Evolutionary conservation across 2,113 vertebrate genomes (phyloP).

Genomic region (Peromyscus californicus): DNA sequence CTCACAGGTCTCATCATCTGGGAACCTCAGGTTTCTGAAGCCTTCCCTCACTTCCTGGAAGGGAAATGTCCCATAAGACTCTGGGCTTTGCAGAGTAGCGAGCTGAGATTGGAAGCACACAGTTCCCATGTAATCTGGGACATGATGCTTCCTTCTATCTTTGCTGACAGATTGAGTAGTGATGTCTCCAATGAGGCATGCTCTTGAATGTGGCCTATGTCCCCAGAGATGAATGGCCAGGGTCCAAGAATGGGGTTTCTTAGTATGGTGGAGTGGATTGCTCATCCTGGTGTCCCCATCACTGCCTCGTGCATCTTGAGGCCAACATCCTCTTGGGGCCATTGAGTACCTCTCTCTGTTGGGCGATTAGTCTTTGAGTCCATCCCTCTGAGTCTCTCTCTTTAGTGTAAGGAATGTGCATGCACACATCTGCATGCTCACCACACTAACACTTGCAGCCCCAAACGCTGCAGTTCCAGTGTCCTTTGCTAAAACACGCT

Average conservation of each 20-base stretch:
- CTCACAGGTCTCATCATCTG: background rate
- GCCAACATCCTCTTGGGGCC: background rate
- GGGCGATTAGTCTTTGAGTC: background rate
- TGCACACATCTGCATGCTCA: background rate
- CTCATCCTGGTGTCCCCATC: background rate
- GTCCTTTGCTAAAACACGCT: background rate
- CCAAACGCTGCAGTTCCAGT: too few relatives aligned
- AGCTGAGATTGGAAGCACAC: background rate
- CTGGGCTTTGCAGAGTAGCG: background rate
- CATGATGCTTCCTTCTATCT: background rate
- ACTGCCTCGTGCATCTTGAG: rapidly evolving
- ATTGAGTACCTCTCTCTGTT: background rate
- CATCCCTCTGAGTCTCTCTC: background rate
- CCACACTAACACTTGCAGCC: too few relatives aligned
- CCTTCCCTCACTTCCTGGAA: background rate
- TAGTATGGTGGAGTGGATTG: background rate
- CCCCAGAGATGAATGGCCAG: background rate
- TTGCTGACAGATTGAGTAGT: background rate
- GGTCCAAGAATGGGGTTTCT: background rate
- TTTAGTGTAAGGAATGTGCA: too few relatives aligned
- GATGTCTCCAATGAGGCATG: background rate
- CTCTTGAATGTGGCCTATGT: background rate
- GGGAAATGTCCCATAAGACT: background rate
- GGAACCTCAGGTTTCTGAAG: background rate
- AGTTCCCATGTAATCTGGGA: background rate